These are phyloP conservation scores for Montipora foliosa DNA, from an alignment of 64 coral and sea anemone species.

Conservation along the genomic window DNA sequence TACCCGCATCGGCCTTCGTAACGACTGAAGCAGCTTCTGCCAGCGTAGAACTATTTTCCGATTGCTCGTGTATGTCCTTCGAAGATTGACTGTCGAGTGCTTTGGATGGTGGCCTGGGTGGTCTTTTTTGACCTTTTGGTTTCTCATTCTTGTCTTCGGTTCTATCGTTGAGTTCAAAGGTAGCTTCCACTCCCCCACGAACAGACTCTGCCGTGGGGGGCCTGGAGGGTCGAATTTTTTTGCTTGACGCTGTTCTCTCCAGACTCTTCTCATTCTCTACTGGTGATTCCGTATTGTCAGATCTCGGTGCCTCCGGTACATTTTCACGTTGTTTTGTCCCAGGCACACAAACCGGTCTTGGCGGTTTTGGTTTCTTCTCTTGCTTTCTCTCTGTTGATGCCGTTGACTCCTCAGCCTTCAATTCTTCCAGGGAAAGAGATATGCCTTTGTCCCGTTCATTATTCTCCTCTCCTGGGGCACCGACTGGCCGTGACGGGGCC, in stretches of 20 bases:
- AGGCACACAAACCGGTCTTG: constrained; percentile 40
- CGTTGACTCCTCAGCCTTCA: background rate
- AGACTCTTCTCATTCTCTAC: background rate
- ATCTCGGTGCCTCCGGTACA: constrained; percentile 20
- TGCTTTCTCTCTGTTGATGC: background rate
- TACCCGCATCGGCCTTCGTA: background rate
- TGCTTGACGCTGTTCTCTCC: constrained; percentile 49
- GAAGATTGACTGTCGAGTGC: background rate
- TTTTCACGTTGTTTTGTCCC: constrained; percentile 20
- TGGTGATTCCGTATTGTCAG: background rate
- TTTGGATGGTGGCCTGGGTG: background rate
- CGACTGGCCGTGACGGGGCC: background rate
- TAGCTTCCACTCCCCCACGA: background rate
- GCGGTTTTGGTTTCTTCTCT: constrained; percentile 38
- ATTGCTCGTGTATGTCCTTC: background rate
- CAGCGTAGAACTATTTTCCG: background rate
- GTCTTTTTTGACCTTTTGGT: background rate
- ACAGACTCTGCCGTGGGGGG: constrained; percentile 1
- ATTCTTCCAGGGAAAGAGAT: background rate
- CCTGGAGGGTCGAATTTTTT: constrained; percentile 62
- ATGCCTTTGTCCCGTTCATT: background rate
- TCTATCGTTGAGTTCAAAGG: background rate
- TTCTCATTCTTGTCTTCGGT: background rate
- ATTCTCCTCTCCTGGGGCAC: background rate
- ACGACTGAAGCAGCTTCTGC: background rate